Evolutionary conservation across 2,113 vertebrate species (phyloP).

Genomic region (Aviceda subcristata): DNA sequence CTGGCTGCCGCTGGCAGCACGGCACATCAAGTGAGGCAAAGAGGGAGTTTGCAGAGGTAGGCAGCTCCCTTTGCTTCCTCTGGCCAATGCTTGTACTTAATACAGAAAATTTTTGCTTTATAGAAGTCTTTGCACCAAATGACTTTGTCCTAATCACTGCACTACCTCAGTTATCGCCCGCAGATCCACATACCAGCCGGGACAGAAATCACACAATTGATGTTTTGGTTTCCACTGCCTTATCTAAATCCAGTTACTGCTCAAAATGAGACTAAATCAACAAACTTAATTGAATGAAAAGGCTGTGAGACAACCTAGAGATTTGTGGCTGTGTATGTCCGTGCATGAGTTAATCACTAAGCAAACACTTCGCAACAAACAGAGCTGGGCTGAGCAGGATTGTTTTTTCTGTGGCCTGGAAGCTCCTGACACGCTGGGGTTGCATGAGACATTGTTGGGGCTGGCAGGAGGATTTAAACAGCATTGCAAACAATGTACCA

Average conservation of each 20-base stretch:
- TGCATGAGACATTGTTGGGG: neutral
- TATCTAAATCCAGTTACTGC: constrained; percentile 69
- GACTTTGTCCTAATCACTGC: neutral
- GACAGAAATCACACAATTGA: constrained; percentile 58
- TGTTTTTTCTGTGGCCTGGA: neutral
- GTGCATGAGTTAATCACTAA: constrained; percentile 9
- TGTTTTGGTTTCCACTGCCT: constrained; percentile 63
- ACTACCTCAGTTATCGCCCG: neutral
- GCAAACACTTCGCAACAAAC: neutral
- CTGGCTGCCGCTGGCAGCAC: neutral
- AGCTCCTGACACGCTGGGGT: neutral
- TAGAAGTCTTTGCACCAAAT: neutral
- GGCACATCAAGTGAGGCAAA: neutral
- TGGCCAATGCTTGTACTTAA: neutral
- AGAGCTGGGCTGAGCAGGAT: neutral
- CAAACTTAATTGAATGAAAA: constrained; percentile 63
- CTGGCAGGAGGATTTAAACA: constrained; percentile 23
- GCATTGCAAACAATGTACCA: neutral
- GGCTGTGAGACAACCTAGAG: constrained; percentile 38
- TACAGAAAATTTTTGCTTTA: neutral
- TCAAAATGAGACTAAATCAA: constrained; percentile 66
- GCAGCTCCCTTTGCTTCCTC: neutral
- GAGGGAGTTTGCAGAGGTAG: neutral
- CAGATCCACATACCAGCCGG: constrained; percentile 6
- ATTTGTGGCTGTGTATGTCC: constrained; percentile 38